Percentiles rank a stretch among this genome's conserved stretches.
Evolutionary conservation across 2,113 vertebrate genomes (phyloP).

Genomic region (Dendropsophus ebraccatus): DNA sequence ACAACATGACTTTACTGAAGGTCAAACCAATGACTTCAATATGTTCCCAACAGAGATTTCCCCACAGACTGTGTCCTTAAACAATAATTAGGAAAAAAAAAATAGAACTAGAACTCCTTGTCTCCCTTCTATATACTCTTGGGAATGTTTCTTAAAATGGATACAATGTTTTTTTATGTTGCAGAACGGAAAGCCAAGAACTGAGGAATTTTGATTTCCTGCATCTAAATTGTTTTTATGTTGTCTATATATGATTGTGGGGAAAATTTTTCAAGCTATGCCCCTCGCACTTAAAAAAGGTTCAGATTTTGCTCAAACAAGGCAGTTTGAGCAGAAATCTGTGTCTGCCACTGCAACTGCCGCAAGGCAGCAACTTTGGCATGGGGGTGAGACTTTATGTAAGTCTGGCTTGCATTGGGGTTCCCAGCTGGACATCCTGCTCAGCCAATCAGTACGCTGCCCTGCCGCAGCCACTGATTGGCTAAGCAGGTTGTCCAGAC

Average conservation of each 20-base stretch:
- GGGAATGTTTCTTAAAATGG: neutral
- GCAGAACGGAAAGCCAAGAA: neutral
- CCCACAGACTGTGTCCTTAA: neutral
- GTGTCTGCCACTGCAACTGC: too few species aligned
- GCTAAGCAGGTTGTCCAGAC: too few species aligned
- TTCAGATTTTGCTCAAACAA: too few species aligned
- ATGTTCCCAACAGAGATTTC: constrained; percentile 4
- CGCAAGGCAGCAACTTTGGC: too few species aligned
- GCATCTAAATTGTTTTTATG: neutral
- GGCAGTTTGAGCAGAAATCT: too few species aligned
- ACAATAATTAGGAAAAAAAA: constrained; percentile 9
- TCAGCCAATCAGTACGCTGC: too few species aligned
- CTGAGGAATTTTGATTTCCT: neutral
- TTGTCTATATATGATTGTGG: neutral
- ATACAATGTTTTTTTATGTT: neutral
- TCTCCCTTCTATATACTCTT: neutral
- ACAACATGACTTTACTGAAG: neutral
- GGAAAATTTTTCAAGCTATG: too few species aligned
- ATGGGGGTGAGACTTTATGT: too few species aligned
- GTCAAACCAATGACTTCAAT: neutral
- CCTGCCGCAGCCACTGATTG: too few species aligned
- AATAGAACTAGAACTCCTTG: neutral
- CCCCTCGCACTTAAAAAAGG: too few species aligned
- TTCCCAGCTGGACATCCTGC: too few species aligned
- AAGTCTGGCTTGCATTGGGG: too few species aligned